A percentile compares a stretch with the other conserved stretches of the same genome.
phyloP scores from a whole-genome alignment of 2,888 invertebrate species.

The Sphaerophoria taeniata region DNA sequence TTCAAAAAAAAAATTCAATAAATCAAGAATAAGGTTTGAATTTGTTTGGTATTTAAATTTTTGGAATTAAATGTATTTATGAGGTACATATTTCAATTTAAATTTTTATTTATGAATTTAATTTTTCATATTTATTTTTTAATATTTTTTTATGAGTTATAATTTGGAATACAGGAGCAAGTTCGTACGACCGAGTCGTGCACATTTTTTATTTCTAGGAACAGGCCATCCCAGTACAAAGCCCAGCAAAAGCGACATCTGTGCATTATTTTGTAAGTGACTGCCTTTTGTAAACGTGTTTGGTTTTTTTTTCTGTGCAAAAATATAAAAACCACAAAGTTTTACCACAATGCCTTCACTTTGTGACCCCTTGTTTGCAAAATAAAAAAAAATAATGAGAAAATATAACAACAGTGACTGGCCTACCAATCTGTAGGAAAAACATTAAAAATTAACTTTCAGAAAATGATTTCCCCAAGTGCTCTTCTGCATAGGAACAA shows the following conservation, averaged over 20 bases:
- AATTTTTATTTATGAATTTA: too few relatives aligned
- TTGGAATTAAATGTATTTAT: too few relatives aligned
- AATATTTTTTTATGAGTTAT: too few relatives aligned
- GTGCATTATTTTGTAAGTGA: constrained; percentile 30
- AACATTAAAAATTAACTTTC: constrained; percentile 50
- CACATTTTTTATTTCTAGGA: too few relatives aligned
- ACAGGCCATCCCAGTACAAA: constrained; percentile 34
- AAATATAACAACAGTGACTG: background rate
- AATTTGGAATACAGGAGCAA: too few relatives aligned
- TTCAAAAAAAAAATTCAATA: too few relatives aligned
- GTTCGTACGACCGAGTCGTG: too few relatives aligned
- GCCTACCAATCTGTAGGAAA: constrained; percentile 41
- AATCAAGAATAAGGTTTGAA: too few relatives aligned
- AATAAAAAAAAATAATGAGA: constrained; percentile 4
- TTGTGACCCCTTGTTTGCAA: background rate
- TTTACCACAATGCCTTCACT: constrained; percentile 25
- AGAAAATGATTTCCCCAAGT: constrained; percentile 41
- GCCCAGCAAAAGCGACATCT: constrained; percentile 49
- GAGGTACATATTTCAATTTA: too few relatives aligned
- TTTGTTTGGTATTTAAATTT: too few relatives aligned
- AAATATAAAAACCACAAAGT: constrained; percentile 22
- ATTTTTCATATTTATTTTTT: too few relatives aligned
- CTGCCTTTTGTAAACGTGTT: background rate
- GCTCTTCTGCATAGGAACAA: background rate
- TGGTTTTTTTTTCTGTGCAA: background rate